Evolutionary conservation across 2,113 vertebrate species (phyloP).

Genomic region (Halcyon malimbica): DNA sequence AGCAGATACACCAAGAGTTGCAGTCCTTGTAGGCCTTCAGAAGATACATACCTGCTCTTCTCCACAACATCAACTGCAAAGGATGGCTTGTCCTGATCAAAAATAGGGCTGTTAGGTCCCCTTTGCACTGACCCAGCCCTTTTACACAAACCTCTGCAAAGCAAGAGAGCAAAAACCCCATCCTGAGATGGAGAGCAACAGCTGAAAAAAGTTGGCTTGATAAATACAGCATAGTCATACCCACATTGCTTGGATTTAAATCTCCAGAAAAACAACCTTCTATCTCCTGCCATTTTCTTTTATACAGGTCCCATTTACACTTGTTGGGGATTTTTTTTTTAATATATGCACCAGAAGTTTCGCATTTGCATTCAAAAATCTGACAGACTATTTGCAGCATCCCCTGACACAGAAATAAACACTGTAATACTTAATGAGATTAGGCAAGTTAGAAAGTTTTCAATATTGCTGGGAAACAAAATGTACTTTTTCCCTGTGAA

Average conservation of each 20-base stretch:
- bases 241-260: neutral
- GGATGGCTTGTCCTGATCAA: neutral
- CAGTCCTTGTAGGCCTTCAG: neutral
- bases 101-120: neutral
- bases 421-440: neutral
- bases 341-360: neutral
- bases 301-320: neutral
- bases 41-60: neutral
- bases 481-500: neutral
- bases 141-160: neutral
- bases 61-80: neutral
- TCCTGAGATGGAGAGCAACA: neutral
- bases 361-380: neutral
- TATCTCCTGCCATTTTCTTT: neutral
- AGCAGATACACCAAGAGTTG: neutral
- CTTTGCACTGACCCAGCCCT: neutral
- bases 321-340: neutral
- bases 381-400: neutral
- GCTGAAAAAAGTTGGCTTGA: neutral
- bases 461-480: neutral
- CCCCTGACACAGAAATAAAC: neutral
- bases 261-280: neutral
- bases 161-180: neutral
- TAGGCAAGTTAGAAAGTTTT: neutral
- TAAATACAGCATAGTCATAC: neutral